Evolutionary conservation across 2,113 vertebrate species (phyloP), one percentile per base, ranked within the genome.

Genomic region (Oxyruncus cristatus): DNA sequence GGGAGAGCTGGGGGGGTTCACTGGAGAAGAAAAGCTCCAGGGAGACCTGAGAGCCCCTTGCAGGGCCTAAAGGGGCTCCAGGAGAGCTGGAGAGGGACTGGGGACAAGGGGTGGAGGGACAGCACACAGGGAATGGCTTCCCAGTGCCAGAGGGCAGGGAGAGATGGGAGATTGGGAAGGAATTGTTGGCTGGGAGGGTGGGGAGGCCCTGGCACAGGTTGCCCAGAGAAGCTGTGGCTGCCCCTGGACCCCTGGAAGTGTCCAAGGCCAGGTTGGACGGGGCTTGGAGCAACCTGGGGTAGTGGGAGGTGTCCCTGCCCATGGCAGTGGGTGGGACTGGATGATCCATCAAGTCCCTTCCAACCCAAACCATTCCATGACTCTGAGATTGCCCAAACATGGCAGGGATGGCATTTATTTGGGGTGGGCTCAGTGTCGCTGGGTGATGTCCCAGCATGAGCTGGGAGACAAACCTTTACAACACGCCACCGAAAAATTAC

Each of bases 381-480:
- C 19, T 39, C 67, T 28, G 28, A 33, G 11, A 19, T 4, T 55
- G 33, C 30, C 61, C 12, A 8, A 41, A 9, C 11, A 28, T 1
- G 1, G 23, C 12, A 27, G 44, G 41, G 52, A 5, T 30, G 5
- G 46, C 8, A 3, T 52, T 56, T 27, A 10, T n/a, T n/a, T 16
- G 3, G 2, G 24, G 17, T 52, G 1, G 4, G 10, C 22, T 12
- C 59, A 3, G 24, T n/a, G 53, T 55, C 33, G 9, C 35, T 21
- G 32, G 4, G 17, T 8, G 42, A 22, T 26, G 32, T 28, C 9
- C 26, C 50, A 70, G 11, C 3, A 0, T 18, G 41, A 49, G 28
- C 24, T 53, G 49, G 50, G 39, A 1, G 2, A 44, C 5, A 13
- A 9, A 12, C 21, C 0, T 32, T 58, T 14, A 47, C 32, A 20